These are phyloP conservation scores for Chaetophractus vellerosus DNA, from an alignment of 2,797 vertebrate species.

Conservation along the genomic window DNA sequence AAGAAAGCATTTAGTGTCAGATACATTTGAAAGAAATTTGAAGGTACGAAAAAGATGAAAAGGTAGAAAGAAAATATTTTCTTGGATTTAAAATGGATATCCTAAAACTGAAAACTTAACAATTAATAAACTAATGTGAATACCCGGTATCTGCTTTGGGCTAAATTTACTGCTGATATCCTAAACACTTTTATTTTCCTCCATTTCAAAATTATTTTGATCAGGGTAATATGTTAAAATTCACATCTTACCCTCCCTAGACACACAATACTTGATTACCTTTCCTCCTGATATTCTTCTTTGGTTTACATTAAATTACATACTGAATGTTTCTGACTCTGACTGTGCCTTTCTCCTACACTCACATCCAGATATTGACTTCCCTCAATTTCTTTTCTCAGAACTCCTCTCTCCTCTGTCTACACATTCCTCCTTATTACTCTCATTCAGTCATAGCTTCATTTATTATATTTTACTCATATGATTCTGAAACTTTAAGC, in stretches of 20 bases:
- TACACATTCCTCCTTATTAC: neutral
- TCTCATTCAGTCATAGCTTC: neutral
- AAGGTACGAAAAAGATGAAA: neutral
- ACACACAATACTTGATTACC: neutral
- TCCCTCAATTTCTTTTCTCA: neutral
- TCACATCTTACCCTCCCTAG: neutral
- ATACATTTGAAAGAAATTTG: neutral
- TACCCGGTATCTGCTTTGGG: neutral
- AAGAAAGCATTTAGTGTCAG: neutral
- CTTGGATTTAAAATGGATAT: neutral
- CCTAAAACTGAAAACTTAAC: neutral
- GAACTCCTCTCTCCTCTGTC: neutral
- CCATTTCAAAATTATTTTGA: constrained; percentile 43
- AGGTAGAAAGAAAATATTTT: neutral
- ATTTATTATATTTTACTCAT: neutral
- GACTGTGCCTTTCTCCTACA: neutral
- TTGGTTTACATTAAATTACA: neutral
- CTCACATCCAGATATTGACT: neutral
- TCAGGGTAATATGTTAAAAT: constrained; percentile 13
- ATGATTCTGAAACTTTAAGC: neutral
- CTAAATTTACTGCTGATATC: neutral
- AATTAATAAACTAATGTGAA: constrained; percentile 11
- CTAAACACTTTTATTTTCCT: neutral
- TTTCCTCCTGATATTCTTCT: neutral
- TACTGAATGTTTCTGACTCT: neutral